Base-by-base conservation (phyloP, 2,797 vertebrate genomes). In the Dicrostonyx torquatus region DNA sequence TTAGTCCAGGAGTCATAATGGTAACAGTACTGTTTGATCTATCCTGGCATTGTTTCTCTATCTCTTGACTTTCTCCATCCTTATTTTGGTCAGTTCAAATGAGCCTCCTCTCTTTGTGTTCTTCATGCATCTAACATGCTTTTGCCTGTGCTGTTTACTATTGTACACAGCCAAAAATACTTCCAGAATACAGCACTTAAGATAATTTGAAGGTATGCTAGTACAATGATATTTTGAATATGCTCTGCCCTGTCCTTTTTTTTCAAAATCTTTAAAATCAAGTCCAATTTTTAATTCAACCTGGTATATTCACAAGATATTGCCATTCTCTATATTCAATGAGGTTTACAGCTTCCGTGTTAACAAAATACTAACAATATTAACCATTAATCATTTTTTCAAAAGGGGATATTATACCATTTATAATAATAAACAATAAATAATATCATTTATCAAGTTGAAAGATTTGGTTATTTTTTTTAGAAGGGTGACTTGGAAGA, bases 221-320 rank as follows among this genome's bases (percentile, higher is more conserved):
- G 66, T 70, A 90, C 60, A 73, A 1, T 83, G 72, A 90, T 77
- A 90, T 75, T 92, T 22, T 77, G 45, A 93, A 87, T 20, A 89
- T 24, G 8, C 18, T 92, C 70, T 90, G 83, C n/a, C 45, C 34
- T 89, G 50, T 91, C 45, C 24, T 48, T 34, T 60, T 34, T 60
- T 66, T 64, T 53, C 77, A 45, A 31, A 22, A 60, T 77, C n/a
- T 85, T 86, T 93, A 92, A 75, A 91, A 60, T 89, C 9, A 89
- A 93, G 24, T 87, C 10, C 34, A 87, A 80, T 79, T 95, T 55
- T 89, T 93, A 91, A 70, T 93, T 91, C 31, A 94, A 45, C 34
- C 45, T 89, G 45, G 2, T 66, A 88, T 43, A 2, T 60, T 88
- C 68, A 92, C 31, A 91, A 90, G 96, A 5, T 50, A 84, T 53